Conservation (phyloP, 1,140 invertebrate species). For the Drosophila pandora region DNA sequence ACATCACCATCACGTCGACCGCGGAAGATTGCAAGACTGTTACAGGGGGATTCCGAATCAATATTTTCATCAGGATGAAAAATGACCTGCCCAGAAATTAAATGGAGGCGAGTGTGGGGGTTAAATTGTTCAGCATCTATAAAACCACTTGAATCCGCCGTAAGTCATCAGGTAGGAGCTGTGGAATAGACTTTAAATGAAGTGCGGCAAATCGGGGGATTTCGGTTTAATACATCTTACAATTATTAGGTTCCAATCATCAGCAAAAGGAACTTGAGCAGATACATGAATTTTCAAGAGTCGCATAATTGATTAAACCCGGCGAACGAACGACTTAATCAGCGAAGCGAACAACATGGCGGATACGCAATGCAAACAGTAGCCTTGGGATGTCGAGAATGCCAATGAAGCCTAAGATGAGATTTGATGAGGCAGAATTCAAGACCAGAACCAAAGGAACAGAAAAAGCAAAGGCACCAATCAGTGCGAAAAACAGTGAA, state of each 20-base stretch:
- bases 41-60: conserved; percentile 54
- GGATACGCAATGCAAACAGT: conserved; percentile 61
- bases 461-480: conserved; percentile 67
- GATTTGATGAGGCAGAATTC: conserved; percentile 29
- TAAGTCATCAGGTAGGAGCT: conserved; percentile 21
- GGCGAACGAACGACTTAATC: conserved; percentile 69
- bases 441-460: conserved; percentile 13
- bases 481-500: conserved; percentile 65
- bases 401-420: conserved; percentile 32
- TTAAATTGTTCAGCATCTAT: conserved; percentile 55
- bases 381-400: conserved; percentile 7
- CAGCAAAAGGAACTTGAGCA: conserved; percentile 57
- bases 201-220: conserved; percentile 27
- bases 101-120: not conserved
- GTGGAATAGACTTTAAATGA: conserved; percentile 22
- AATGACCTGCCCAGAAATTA: conserved; percentile 46
- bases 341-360: conserved; percentile 64
- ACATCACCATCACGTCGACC: conserved; percentile 68
- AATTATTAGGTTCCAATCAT: conserved; percentile 55
- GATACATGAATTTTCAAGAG: conserved; percentile 59
- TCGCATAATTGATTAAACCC: conserved; percentile 75
- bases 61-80: conserved; percentile 79
- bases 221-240: conserved; percentile 10
- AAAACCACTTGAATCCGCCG: conserved; percentile 49
- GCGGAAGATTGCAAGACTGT: conserved; percentile 1